Conservation (phyloP, 2,888 invertebrate species). For the Acleris literana region DNA sequence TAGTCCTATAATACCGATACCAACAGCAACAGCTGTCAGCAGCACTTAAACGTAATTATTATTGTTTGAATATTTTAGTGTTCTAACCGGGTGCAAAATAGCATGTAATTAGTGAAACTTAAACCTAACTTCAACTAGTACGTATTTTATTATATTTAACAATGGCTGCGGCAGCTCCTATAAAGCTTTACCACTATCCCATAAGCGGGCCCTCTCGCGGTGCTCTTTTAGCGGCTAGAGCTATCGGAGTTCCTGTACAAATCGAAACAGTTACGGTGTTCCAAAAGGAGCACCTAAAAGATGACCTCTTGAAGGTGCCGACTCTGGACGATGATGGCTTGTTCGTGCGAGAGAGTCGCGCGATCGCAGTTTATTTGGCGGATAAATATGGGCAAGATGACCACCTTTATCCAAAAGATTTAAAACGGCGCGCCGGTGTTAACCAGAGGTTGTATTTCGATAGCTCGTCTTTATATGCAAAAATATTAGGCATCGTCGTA, state of each 20-base stretch:
- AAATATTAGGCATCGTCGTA: constrained; percentile 85
- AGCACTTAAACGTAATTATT: too few relatives aligned
- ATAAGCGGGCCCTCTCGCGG: constrained; percentile 85
- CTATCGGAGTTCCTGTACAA: constrained; percentile 78
- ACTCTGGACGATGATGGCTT: constrained; percentile 87
- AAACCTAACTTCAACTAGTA: too few relatives aligned
- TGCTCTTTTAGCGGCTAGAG: constrained; percentile 84
- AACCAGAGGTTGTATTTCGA: constrained; percentile 86
- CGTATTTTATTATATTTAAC: background rate
- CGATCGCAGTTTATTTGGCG: constrained; percentile 85
- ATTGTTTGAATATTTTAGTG: too few relatives aligned
- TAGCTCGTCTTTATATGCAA: constrained; percentile 84
- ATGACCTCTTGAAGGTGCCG: constrained; percentile 84
- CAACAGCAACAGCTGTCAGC: too few relatives aligned
- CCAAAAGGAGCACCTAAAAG: constrained; percentile 83
- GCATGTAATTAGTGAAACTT: too few relatives aligned
- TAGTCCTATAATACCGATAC: too few relatives aligned
- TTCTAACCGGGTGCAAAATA: too few relatives aligned
- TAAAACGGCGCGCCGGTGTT: constrained; percentile 81
- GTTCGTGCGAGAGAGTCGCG: constrained; percentile 86
- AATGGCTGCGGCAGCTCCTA: constrained; percentile 47
- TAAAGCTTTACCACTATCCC: constrained; percentile 84
- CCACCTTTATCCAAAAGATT: constrained; percentile 84
- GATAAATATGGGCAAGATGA: constrained; percentile 85
- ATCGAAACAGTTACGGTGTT: constrained; percentile 82